phyloP scores from a whole-genome alignment of 2,113 vertebrate species.

The Triplophysa dalaica region DNA sequence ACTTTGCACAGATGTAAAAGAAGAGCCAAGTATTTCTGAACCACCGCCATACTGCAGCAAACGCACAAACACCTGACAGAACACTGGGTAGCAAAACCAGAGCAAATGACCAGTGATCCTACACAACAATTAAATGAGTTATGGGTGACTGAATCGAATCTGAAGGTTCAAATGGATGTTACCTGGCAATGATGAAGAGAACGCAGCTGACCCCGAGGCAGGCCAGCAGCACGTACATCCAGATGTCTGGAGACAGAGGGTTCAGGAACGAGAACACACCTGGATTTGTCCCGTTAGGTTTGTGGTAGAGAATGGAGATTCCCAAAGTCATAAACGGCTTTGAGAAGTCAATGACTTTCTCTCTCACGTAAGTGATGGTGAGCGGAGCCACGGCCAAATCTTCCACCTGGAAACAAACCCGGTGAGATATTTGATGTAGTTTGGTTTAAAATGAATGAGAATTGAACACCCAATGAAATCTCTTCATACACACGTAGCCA shows the following conservation, averaged over 20 bases:
- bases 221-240: constrained; percentile 97
- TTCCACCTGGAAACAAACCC: constrained; percentile 79
- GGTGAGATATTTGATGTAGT: background rate
- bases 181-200: constrained; percentile 98
- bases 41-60: background rate
- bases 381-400: constrained; percentile 95
- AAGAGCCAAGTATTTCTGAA: background rate
- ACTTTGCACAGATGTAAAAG: background rate
- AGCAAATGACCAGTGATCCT: background rate
- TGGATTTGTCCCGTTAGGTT: constrained; percentile 95
- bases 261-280: constrained; percentile 97
- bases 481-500: no score
- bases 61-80: background rate
- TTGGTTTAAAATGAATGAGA: background rate
- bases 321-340: constrained; percentile 98
- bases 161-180: constrained; percentile 51
- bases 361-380: constrained; percentile 95
- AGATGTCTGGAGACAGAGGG: constrained; percentile 96
- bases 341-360: constrained; percentile 98
- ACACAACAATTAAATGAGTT: background rate
- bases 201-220: constrained; percentile 98
- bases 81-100: background rate
- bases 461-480: background rate
- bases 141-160: background rate
- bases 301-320: constrained; percentile 96